Evolutionary conservation across 2,113 vertebrate genomes (phyloP), one percentile per base, ranked within the genome.

Genomic region (Narcine bancroftii): DNA sequence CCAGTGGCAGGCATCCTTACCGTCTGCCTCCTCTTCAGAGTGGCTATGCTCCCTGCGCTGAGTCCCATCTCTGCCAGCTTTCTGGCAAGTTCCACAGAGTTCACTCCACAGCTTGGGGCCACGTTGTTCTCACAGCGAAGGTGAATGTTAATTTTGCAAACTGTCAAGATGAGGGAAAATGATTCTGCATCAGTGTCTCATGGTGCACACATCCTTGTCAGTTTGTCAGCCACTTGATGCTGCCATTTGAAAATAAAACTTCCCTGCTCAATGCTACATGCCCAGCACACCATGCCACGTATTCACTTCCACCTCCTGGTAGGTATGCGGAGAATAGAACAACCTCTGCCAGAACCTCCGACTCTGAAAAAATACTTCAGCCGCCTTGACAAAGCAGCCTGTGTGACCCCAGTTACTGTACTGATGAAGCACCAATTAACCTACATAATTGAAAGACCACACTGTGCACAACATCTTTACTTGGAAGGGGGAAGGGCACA

Each of bases 61-160:
- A 99, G 96, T 33, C 99, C 98, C 98, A 99, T 99, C 93, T 98
- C 97, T 0, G 97, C 97, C 89, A 99, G 96, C 50, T 94, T 97
- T 93, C 98, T 99, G 92, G 98, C 98, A 10, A 99, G 96, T 92
- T 99, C 97, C 93, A 96, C 98, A 0, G 96, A 97, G 50, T 99
- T 98, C 81, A 99, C 98, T 15, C 99, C 99, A 39, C 99, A 99
- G 95, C 95, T 99, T 0, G 98, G 98, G 1, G 99, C 99, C 39
- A 99, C 98, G 0, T 98, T 99, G 29, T 96, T 96, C 95, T 98
- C 96, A 93, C 99, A 99, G 83, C 98, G 97, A 93, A 98, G 98
- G 94, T 99, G 99, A 72, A 98, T 97, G 0, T 99, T 99, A 96
- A 99, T 98, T 96, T 99, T 99, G 94, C 99, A 99, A n/a, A 97